A percentile compares a stretch with the other conserved stretches of the same genome.
phyloP scores from a whole-genome alignment of 2,888 invertebrate genomes.

The Camponotus fellah region DNA sequence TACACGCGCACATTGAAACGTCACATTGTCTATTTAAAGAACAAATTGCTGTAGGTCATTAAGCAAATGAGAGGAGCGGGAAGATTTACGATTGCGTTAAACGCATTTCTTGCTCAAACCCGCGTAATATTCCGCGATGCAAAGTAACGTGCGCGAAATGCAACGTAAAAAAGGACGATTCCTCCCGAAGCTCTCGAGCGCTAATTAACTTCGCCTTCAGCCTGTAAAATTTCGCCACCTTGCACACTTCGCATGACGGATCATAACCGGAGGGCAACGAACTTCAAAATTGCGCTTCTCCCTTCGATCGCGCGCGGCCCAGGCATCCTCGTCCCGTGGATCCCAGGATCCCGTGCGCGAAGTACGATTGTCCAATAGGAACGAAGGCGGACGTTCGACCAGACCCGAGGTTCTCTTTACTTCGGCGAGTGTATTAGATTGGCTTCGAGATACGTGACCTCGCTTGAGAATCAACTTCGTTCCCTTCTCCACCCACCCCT shows the following conservation, averaged over 20 bases:
- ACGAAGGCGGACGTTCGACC: conserved; percentile 73
- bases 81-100: conserved; percentile 1
- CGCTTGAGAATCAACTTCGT: conserved; percentile 85
- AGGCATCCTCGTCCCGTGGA: conserved; percentile 7
- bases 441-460: conserved; percentile 85
- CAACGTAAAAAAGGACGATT: not conserved
- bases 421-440: conserved; percentile 83
- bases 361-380: conserved; percentile 75
- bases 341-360: conserved; percentile 42
- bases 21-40: not conserved
- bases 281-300: conserved; percentile 44
- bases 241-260: conserved; percentile 1
- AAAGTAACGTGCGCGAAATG: conserved; percentile 4
- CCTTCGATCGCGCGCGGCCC: conserved; percentile 28
- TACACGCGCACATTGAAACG: not conserved
- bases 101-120: not conserved
- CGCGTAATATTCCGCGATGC: not conserved
- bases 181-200: not conserved
- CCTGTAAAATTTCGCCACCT: conserved; percentile 17
- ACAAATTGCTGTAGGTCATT: not conserved
- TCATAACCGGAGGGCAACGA: conserved; percentile 34
- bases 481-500: conserved; percentile 76
- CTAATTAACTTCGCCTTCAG: conserved; percentile 17
- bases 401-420: conserved; percentile 64
- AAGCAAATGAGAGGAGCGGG: not conserved